These are phyloP conservation scores for Callithrix jacchus DNA, from an alignment of 2,113 vertebrate species.

Conservation along the genomic window DNA sequence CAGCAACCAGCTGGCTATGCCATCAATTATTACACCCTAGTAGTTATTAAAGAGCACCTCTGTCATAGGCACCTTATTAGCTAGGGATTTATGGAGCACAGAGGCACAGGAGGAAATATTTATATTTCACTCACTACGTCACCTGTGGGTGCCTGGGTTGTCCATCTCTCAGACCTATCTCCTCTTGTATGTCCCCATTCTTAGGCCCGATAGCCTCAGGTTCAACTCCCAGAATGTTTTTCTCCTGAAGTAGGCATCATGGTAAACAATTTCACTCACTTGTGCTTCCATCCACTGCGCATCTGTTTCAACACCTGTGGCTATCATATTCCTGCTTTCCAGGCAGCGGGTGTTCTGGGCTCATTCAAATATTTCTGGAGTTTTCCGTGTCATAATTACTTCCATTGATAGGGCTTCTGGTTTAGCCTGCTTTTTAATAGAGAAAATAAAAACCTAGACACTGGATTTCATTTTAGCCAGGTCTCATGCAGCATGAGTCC, in stretches of 20 bases:
- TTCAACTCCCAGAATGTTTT: not conserved
- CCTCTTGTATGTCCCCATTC: not conserved
- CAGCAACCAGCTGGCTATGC: conserved; percentile 75
- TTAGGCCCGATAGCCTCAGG: not conserved
- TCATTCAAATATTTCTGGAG: conserved; percentile 17
- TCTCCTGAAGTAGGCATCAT: not conserved
- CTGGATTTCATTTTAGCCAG: not conserved
- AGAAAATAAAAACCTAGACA: not conserved
- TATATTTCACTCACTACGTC: conserved; percentile 62
- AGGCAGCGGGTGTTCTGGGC: not conserved
- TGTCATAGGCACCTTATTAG: conserved; percentile 68
- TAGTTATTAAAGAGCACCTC: conserved; percentile 71
- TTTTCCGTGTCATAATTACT: not conserved
- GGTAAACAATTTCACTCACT: not conserved
- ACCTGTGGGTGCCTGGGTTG: not conserved
- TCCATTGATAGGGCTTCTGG: not conserved
- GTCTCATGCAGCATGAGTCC: not conserved
- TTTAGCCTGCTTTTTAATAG: not conserved
- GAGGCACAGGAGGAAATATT: conserved; percentile 52
- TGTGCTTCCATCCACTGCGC: not conserved
- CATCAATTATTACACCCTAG: conserved; percentile 71
- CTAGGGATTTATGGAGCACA: conserved; percentile 69
- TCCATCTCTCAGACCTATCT: not conserved
- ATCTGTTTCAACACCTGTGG: not conserved
- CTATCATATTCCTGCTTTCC: not conserved